Base-by-base conservation (phyloP, 2,113 vertebrate species). In the Engystomops pustulosus region DNA sequence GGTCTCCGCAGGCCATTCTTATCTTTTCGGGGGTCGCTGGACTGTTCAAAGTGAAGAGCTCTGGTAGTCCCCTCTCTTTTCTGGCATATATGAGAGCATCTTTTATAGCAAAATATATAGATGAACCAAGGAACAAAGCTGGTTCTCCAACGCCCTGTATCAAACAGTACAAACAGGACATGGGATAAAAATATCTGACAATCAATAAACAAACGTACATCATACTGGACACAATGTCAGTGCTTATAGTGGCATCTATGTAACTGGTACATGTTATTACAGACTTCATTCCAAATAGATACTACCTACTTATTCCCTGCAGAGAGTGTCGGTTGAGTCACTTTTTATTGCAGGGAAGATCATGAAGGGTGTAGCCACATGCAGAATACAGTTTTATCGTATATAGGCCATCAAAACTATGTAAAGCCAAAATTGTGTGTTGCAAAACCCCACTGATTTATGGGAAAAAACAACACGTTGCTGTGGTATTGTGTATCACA, bases 51-150 rank as follows among this genome's bases (percentile, higher is more conserved):
- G 81, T 12, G 85, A 95, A 96, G 4, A 89, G 86, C 0, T 88
- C 91, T 0, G 74, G 78, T 12, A 95, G 84, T 8, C 91, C 92
- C 10, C 88, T 93, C 20, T 95, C 93, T 0, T 82, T 90, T 18
- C 91, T 89, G 14, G 92, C 93, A 0, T 88, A 87, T 0, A 89
- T 85, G 85, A 93, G 49, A 0, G 95, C 92, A 20, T 95, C 94
- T 86, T 93, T 95, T 80, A 95, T 90, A 80, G 95, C 93, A 0
- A 95, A 95, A 90, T 96, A 95, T 58, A 95, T 93, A 0, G 96
- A 93, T 76, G 92, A 92, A 12, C 94, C 95, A 86, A 97, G 89
- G 88, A 93, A 95, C 74, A 96, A 7, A 53, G 85, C 69, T 3
- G 95, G 94, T 72, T 97, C 94, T 1, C 95, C 94, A 0, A 96